These are phyloP conservation scores for Xanthorhoe designata DNA, from an alignment of 2,888 invertebrate species.

Conservation along the genomic window DNA sequence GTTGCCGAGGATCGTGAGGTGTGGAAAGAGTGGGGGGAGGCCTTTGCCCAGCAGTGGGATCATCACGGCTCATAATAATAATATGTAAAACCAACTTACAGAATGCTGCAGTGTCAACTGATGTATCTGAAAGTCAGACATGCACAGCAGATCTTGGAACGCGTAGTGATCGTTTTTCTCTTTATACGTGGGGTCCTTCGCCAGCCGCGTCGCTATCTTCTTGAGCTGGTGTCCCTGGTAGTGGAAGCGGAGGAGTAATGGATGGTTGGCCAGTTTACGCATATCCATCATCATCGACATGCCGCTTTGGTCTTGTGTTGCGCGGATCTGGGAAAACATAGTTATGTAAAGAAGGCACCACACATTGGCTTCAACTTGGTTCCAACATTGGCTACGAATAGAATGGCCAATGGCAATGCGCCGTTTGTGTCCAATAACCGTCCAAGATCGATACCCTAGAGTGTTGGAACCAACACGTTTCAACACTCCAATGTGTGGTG, in stretches of 20 bases:
- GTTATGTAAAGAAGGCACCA: no score
- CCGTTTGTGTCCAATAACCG: no score
- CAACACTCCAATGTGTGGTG: no score
- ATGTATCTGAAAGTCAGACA: conserved; percentile 97
- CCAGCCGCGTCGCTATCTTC: conserved; percentile 89
- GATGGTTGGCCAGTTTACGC: conserved; percentile 97
- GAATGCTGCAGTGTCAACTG: conserved; percentile 89
- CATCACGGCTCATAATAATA: no score
- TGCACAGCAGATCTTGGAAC: conserved; percentile 93
- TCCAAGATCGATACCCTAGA: no score
- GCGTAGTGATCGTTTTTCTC: conserved; percentile 92
- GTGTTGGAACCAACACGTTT: no score
- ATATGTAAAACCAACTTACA: conserved; percentile 70
- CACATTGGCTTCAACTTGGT: no score
- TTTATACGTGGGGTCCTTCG: conserved; percentile 88
- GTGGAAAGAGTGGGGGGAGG: no score
- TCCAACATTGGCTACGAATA: no score
- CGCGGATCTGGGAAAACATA: conserved; percentile 66
- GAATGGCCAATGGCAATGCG: no score
- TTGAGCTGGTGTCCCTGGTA: conserved; percentile 87
- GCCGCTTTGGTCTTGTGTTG: conserved; percentile 86
- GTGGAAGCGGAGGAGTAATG: conserved; percentile 91
- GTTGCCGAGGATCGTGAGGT: no score
- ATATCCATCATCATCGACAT: conserved; percentile 96
- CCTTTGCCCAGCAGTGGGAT: no score